Evolutionary conservation across 1,140 invertebrate species (phyloP).

Genomic region (Neuroterus valhalla): DNA sequence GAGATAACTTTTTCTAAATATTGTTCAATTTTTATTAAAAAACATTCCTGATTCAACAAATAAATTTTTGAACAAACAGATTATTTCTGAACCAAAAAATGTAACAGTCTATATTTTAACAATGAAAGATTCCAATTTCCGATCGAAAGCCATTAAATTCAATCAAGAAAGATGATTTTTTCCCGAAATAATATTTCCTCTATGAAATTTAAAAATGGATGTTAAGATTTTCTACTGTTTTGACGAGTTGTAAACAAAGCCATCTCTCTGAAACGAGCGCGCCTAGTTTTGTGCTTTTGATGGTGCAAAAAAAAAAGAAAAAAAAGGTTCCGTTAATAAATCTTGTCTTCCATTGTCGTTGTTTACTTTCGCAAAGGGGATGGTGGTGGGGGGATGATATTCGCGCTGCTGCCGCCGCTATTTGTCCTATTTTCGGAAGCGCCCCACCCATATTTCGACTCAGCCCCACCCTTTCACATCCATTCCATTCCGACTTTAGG

Average conservation of each 20-base stretch:
- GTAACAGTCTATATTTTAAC: too few relatives aligned
- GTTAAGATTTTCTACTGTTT: neutral
- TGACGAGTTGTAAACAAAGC: neutral
- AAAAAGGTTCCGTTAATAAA: neutral
- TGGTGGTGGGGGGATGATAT: neutral
- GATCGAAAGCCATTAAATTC: too few relatives aligned
- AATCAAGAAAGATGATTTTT: neutral
- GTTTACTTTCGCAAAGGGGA: neutral
- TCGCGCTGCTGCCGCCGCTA: neutral
- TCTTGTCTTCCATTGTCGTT: constrained; percentile 4
- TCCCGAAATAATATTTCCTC: neutral
- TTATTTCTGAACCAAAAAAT: too few relatives aligned
- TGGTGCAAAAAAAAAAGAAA: neutral
- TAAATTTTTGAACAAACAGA: too few relatives aligned
- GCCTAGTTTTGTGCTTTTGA: neutral
- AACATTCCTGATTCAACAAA: too few relatives aligned
- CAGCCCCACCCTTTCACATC: neutral
- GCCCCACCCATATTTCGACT: constrained; percentile 19
- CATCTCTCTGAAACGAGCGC: neutral
- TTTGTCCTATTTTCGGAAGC: constrained; percentile 15
- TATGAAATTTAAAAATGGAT: too few relatives aligned
- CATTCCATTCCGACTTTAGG: neutral
- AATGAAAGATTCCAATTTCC: too few relatives aligned
- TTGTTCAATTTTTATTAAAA: too few relatives aligned
- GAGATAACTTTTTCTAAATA: too few relatives aligned